Percentiles rank a stretch among this genome's conserved stretches.
Evolutionary conservation across 2,888 invertebrate genomes (phyloP).

Genomic region (Tanytarsus gracilentus): DNA sequence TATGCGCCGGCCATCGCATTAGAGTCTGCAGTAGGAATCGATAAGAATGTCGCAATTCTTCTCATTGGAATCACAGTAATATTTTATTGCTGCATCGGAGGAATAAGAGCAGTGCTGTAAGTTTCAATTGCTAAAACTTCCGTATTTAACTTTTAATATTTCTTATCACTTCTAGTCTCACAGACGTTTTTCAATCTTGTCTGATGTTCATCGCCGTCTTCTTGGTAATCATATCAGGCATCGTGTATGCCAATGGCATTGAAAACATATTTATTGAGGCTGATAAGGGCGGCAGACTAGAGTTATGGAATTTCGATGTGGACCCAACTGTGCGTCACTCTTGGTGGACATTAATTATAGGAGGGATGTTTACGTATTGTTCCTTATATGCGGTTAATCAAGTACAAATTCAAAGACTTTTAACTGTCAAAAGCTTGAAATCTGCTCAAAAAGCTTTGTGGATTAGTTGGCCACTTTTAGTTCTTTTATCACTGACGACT

Average conservation of each 20-base stretch:
- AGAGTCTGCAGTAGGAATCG: conserved; percentile 72
- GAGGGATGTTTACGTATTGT: conserved; percentile 71
- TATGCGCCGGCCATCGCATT: conserved; percentile 90
- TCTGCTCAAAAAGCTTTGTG: conserved; percentile 65
- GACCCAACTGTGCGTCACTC: conserved; percentile 78
- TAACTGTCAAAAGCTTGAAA: conserved; percentile 61
- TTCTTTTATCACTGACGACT: conserved; percentile 62
- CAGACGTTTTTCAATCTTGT: conserved; percentile 74
- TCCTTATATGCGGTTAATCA: conserved; percentile 83
- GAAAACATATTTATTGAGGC: conserved; percentile 46
- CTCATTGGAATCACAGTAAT: conserved; percentile 38
- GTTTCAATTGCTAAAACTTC: not conserved
- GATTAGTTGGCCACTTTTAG: conserved; percentile 72
- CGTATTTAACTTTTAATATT: not conserved
- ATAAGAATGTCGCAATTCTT: conserved; percentile 57
- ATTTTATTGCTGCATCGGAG: conserved; percentile 75
- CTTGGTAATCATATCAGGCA: conserved; percentile 65
- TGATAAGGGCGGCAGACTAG: conserved; percentile 56
- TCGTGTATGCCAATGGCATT: conserved; percentile 48
- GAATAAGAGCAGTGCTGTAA: conserved; percentile 76
- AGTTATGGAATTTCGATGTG: conserved; percentile 60
- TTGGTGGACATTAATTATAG: conserved; percentile 71
- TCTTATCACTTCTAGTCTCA: conserved; percentile 44
- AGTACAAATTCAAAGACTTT: conserved; percentile 66
- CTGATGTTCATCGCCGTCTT: conserved; percentile 79